These are phyloP conservation scores for Herpailurus yagouaroundi DNA, from an alignment of 2,113 vertebrate species.

Conservation along the genomic window DNA sequence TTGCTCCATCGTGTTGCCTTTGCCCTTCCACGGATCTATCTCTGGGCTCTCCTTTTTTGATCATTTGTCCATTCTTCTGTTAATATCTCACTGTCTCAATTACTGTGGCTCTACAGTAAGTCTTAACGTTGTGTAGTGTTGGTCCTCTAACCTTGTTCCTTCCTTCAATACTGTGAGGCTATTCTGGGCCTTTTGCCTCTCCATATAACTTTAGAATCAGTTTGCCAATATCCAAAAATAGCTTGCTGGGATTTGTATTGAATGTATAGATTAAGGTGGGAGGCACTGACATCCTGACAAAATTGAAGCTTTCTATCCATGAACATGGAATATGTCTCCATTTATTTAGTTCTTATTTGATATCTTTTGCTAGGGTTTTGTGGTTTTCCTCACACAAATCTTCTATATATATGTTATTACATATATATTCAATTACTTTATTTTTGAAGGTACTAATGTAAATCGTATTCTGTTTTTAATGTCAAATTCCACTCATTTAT, in stretches of 20 bases:
- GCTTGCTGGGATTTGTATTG: background rate
- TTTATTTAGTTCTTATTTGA: background rate
- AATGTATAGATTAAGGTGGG: background rate
- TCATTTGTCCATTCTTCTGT: background rate
- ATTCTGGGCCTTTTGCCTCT: background rate
- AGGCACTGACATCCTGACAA: background rate
- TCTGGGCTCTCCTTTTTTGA: background rate
- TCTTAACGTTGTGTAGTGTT: background rate
- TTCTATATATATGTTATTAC: background rate
- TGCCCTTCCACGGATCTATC: background rate
- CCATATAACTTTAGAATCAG: background rate
- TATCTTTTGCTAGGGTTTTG: background rate
- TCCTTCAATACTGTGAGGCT: background rate
- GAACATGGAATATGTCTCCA: background rate
- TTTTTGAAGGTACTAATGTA: background rate
- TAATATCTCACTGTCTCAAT: background rate
- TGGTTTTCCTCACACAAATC: background rate
- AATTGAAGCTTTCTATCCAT: background rate
- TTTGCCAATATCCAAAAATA: background rate
- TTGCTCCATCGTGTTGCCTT: background rate
- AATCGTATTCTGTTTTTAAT: background rate
- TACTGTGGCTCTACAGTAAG: background rate
- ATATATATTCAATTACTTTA: background rate
- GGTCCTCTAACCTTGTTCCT: background rate
- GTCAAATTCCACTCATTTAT: too few relatives aligned